Evolutionary conservation across 2,888 invertebrate species (phyloP).

Genomic region (Tenthredo notha): DNA sequence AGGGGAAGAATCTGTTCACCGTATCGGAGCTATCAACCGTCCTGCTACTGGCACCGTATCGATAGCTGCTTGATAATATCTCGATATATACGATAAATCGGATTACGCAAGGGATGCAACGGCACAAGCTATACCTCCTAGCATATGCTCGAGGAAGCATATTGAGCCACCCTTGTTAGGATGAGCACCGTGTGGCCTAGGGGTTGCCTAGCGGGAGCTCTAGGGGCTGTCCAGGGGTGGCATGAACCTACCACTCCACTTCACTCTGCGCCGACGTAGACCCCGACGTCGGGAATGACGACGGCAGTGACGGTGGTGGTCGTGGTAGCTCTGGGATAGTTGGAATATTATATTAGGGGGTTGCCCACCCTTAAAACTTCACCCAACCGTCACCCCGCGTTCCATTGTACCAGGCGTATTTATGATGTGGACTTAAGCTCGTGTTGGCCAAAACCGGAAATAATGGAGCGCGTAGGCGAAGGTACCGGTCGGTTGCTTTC

Average conservation of each 20-base stretch:
- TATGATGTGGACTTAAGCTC: constrained; percentile 50
- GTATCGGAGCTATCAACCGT: constrained; percentile 26
- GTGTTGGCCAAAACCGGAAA: constrained; percentile 50
- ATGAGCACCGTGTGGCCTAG: constrained; percentile 53
- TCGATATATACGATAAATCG: constrained; percentile 74
- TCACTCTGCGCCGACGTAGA: constrained; percentile 19
- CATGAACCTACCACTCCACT: constrained; percentile 37
- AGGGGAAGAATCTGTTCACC: background rate
- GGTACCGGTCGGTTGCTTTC: constrained; percentile 42
- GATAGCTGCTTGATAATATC: constrained; percentile 75
- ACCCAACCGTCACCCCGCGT: constrained; percentile 55
- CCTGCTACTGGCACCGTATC: constrained; percentile 64
- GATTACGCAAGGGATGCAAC: constrained; percentile 72
- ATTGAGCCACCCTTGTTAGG: constrained; percentile 62
- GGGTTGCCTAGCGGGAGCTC: constrained; percentile 40
- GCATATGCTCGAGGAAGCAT: constrained; percentile 73
- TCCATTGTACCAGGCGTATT: constrained; percentile 43
- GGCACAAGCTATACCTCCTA: constrained; percentile 62
- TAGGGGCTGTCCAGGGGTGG: constrained; percentile 50
- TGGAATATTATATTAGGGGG: constrained; percentile 69
- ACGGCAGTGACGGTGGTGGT: constrained; percentile 17
- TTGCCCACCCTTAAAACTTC: constrained; percentile 56
- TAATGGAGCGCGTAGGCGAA: constrained; percentile 51
- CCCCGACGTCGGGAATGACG: constrained; percentile 23
- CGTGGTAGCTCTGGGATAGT: constrained; percentile 66